Conservation (phyloP, 2,888 invertebrate genomes). For the Pristionchus japonicus region DNA sequence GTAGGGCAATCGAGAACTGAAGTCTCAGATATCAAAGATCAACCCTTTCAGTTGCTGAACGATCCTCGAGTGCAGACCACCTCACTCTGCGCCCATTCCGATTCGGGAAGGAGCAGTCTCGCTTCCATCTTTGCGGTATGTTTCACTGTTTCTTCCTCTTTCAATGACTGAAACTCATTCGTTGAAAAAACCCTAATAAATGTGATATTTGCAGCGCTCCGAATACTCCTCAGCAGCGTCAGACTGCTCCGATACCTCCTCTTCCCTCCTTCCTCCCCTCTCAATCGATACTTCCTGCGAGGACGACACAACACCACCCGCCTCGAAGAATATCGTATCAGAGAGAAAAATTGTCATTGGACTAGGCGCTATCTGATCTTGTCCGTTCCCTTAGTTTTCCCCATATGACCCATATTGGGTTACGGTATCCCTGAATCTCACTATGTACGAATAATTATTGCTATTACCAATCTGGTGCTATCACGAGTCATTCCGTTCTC, state of each 20-base stretch:
- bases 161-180: too few relatives aligned
- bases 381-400: background rate
- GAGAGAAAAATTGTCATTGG: slow-evolving; percentile 35
- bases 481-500: slow-evolving; percentile 11
- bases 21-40: background rate
- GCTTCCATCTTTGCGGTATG: slow-evolving; percentile 50
- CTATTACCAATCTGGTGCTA: background rate
- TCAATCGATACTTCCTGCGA: background rate
- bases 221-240: background rate
- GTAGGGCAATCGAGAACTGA: background rate
- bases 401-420: background rate
- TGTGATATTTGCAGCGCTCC: slow-evolving; percentile 8
- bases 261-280: slow-evolving; percentile 4
- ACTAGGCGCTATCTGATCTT: background rate
- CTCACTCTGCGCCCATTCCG: slow-evolving; percentile 16
- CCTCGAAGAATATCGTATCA: background rate
- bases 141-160: background rate
- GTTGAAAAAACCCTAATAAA: too few relatives aligned
- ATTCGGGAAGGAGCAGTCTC: slow-evolving; percentile 61
- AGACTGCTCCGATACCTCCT: background rate
- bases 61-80: background rate
- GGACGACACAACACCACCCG: background rate
- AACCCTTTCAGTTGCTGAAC: background rate
- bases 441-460: slow-evolving; percentile 17
- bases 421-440: background rate